These are phyloP conservation scores for Myrmophylax atrothorax DNA, from an alignment of 2,113 vertebrate genomes.

Conservation along the genomic window DNA sequence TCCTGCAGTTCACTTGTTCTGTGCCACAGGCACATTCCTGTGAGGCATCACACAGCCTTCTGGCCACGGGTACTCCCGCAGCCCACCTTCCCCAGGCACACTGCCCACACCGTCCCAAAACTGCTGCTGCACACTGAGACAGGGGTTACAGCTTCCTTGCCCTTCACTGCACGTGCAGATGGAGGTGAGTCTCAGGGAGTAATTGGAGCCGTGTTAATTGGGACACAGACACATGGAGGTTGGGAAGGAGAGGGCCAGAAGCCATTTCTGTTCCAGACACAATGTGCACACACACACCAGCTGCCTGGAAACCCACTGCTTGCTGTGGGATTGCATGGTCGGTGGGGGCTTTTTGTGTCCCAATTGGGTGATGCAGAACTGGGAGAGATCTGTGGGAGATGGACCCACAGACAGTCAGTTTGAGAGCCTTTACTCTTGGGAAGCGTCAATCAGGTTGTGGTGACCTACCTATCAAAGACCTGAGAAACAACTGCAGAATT, in stretches of 20 bases:
- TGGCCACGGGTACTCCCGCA: neutral
- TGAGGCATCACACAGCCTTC: neutral
- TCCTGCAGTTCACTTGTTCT: neutral
- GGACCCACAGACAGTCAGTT: neutral
- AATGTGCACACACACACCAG: fast-evolving
- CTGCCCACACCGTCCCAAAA: neutral
- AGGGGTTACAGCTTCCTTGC: neutral
- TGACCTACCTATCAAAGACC: neutral
- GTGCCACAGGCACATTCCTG: fast-evolving
- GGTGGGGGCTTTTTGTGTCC: fast-evolving
- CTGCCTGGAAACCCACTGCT: neutral
- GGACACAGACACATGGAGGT: neutral
- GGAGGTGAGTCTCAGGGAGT: neutral
- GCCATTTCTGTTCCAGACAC: neutral
- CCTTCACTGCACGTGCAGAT: fast-evolving
- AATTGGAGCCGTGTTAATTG: fast-evolving
- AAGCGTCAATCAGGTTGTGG: neutral
- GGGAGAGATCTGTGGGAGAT: neutral
- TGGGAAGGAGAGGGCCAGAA: neutral
- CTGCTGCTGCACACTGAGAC: neutral
- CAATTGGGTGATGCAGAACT: neutral
- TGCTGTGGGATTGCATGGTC: neutral
- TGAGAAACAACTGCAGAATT: neutral
- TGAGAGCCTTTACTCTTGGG: neutral
- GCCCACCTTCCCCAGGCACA: neutral